phyloP scores from a whole-genome alignment of 2,113 vertebrate genomes.

The Crypturellus undulatus region DNA sequence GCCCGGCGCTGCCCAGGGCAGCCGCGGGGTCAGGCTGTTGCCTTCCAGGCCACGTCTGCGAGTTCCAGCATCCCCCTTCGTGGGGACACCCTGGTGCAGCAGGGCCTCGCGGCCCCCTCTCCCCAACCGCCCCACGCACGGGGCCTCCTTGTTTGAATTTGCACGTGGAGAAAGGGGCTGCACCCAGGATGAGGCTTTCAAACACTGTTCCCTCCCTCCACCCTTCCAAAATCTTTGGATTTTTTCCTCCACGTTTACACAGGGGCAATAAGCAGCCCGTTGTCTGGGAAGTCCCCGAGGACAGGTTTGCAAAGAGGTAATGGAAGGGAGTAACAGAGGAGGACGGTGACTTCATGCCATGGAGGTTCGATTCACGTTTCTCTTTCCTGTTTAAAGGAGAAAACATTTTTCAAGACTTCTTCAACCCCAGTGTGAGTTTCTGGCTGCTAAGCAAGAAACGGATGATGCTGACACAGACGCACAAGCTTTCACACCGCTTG shows the following conservation, averaged over 20 bases:
- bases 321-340: conserved; percentile 75
- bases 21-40: conserved; percentile 74
- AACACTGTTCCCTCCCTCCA: neutral
- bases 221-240: neutral
- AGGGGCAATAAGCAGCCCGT: conserved; percentile 75
- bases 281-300: conserved; percentile 72
- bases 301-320: conserved; percentile 75
- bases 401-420: neutral
- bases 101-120: conserved; percentile 26
- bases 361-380: conserved; percentile 44
- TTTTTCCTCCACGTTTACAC: conserved; percentile 49
- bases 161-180: conserved; percentile 52
- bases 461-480: neutral
- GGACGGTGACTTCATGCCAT: conserved; percentile 52
- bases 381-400: conserved; percentile 50
- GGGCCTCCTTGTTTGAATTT: conserved; percentile 79
- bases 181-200: conserved; percentile 36
- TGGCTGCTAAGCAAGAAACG: neutral
- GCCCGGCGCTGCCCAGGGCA: conserved; percentile 68
- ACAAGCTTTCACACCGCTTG: neutral
- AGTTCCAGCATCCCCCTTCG: conserved; percentile 69
- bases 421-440: neutral
- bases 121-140: conserved; percentile 19
- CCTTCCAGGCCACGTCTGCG: conserved; percentile 76
- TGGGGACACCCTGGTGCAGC: conserved; percentile 55